phyloP scores from a whole-genome alignment of 2,888 invertebrate genomes.

The Nebria salina region DNA sequence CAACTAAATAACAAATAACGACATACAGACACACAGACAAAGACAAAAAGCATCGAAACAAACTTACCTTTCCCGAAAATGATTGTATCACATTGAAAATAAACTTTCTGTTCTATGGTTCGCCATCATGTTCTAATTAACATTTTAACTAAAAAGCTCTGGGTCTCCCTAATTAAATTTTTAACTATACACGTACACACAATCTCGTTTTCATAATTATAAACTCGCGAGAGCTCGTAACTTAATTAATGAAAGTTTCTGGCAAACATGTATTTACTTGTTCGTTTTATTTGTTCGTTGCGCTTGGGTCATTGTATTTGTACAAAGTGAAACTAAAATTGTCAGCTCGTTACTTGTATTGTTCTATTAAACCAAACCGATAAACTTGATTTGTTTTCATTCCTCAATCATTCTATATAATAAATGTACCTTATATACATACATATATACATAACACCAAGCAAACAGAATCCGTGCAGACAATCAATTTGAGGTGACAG shows the following conservation, averaged over 20 bases:
- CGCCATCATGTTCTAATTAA: slow-evolving; percentile 26
- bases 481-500: no score
- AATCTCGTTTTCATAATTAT: slow-evolving; percentile 7
- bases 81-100: slow-evolving; percentile 12
- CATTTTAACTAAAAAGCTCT: slow-evolving; percentile 36
- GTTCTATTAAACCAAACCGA: not conserved
- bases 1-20: not conserved
- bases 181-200: slow-evolving; percentile 27
- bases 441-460: no score
- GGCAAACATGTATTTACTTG: not conserved
- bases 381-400: not conserved
- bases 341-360: not conserved
- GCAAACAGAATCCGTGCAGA: no score
- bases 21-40: not conserved
- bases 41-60: slow-evolving; percentile 5
- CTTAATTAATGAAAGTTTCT: slow-evolving; percentile 11
- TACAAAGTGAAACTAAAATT: not conserved
- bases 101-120: slow-evolving; percentile 11
- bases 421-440: no score
- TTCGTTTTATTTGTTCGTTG: not conserved
- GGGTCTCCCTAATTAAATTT: slow-evolving; percentile 36
- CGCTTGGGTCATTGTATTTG: not conserved
- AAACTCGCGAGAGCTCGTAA: slow-evolving; percentile 5
- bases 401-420: not conserved
- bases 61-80: slow-evolving; percentile 18